Conservation (phyloP, 2,113 vertebrate genomes). For the Colius striatus region DNA sequence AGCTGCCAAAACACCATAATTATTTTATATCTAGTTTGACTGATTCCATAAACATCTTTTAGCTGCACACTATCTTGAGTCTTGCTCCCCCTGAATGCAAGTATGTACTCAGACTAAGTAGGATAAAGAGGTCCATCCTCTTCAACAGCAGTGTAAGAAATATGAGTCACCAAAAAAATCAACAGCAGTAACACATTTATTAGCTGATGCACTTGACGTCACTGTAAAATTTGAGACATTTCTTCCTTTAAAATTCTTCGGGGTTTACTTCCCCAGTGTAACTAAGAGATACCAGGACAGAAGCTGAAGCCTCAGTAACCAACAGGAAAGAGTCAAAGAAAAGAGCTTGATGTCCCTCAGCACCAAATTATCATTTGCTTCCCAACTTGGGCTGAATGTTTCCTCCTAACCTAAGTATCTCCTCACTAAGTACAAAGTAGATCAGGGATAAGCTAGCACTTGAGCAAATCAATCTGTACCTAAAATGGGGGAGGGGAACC, state of each 20-base stretch:
- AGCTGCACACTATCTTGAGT: not conserved
- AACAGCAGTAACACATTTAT: not conserved
- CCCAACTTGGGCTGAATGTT: not conserved
- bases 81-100: not conserved
- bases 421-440: not conserved
- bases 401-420: not conserved
- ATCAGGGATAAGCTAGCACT: not conserved
- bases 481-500: not conserved
- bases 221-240: not conserved
- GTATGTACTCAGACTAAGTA: not conserved
- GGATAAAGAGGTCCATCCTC: not conserved
- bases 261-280: not conserved
- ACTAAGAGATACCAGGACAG: not conserved
- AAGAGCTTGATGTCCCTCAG: not conserved
- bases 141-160: not conserved
- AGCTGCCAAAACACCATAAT: constrained; percentile 74
- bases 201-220: not conserved
- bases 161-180: constrained; percentile 16
- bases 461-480: not conserved
- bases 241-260: not conserved
- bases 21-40: constrained; percentile 68
- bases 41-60: constrained; percentile 66
- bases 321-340: not conserved
- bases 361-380: not conserved
- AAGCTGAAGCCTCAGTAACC: not conserved